Conservation (phyloP, 2,113 vertebrate genomes). For the Hiodon tergisus region DNA sequence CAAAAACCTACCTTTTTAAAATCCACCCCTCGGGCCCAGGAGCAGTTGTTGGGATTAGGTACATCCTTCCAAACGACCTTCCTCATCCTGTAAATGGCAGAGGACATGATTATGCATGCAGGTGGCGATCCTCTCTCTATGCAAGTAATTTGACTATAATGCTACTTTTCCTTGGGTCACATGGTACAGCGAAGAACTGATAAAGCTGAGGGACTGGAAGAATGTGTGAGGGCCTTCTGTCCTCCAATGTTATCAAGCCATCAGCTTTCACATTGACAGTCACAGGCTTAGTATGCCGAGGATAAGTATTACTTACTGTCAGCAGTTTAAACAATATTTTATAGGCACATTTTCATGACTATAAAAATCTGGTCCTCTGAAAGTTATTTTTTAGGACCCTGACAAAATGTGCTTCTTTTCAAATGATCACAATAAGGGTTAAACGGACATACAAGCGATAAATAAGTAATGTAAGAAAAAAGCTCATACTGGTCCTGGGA, state of each 20-base stretch:
- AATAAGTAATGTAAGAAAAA: not conserved
- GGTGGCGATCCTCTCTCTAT: not conserved
- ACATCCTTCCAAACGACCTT: constrained; percentile 87
- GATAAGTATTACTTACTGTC: not conserved
- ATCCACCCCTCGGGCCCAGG: constrained; percentile 91
- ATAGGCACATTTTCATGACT: too few species aligned
- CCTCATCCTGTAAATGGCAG: constrained; percentile 74
- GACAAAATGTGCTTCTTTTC: too few species aligned
- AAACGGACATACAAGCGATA: not conserved
- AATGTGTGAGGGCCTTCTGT: too few species aligned
- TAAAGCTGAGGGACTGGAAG: not conserved
- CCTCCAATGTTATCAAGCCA: not conserved
- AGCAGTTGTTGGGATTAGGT: constrained; percentile 91
- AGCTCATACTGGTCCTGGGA: constrained; percentile 77
- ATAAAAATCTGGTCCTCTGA: too few species aligned
- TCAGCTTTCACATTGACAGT: not conserved
- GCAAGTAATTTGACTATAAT: too few species aligned
- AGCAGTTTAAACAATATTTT: not conserved
- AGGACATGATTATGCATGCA: not conserved
- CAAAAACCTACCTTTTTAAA: constrained; percentile 74
- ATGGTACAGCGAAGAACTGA: too few species aligned
- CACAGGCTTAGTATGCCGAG: not conserved
- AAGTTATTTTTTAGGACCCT: too few species aligned
- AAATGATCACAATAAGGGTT: too few species aligned
- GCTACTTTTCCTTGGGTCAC: too few species aligned